A percentile compares a stretch with the other conserved stretches of the same genome.
Evolutionary conservation across 2,113 vertebrate genomes (phyloP).

Genomic region (Lontra canadensis): DNA sequence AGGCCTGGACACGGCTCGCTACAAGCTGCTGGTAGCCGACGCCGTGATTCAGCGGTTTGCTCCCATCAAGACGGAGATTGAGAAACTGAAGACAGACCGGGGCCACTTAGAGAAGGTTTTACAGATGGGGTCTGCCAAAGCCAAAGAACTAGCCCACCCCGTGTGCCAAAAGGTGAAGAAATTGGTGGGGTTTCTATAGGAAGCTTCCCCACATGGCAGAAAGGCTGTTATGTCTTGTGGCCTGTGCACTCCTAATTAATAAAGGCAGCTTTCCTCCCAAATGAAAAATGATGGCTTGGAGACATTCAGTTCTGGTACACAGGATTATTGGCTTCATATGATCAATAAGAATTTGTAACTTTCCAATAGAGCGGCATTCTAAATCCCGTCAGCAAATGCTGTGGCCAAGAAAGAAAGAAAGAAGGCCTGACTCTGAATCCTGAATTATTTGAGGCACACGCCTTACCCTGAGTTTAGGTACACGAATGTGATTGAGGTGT

Average conservation of each 20-base stretch:
- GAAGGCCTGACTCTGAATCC: background rate
- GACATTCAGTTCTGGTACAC: background rate
- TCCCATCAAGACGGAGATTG: conserved; percentile 90
- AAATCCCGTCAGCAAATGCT: background rate
- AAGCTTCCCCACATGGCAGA: background rate
- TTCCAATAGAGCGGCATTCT: background rate
- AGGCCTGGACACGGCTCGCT: conserved; percentile 91
- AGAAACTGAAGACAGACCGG: conserved; percentile 87
- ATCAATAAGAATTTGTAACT: background rate
- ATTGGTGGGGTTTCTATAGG: conserved; percentile 91
- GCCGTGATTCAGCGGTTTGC: conserved; percentile 90
- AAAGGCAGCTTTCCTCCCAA: background rate
- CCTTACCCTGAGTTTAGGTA: background rate
- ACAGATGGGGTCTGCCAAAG: conserved; percentile 85
- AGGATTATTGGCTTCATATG: conserved; percentile 35
- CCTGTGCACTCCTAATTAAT: background rate
- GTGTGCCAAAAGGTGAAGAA: conserved; percentile 88
- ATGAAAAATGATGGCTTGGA: background rate
- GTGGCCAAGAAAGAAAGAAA: background rate
- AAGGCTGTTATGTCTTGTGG: background rate
- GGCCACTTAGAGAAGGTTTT: conserved; percentile 89
- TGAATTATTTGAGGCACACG: background rate
- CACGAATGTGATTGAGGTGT: background rate
- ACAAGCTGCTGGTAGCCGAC: conserved; percentile 93
- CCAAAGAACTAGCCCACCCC: conserved; percentile 89